Evolutionary conservation across 2,888 invertebrate species (phyloP).

Genomic region (Lapara coniferarum): DNA sequence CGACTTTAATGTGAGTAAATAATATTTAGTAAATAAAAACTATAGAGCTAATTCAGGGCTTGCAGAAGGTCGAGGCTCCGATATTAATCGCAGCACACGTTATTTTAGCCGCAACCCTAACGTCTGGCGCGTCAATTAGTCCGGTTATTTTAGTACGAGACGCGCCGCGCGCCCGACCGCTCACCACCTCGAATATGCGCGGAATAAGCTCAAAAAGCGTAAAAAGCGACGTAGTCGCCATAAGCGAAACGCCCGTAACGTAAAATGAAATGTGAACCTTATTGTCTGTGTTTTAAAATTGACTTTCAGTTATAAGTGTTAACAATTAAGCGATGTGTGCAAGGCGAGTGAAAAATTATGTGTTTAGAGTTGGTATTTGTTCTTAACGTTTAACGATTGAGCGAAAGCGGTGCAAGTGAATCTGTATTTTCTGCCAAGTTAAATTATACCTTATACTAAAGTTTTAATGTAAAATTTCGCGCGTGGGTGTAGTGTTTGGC

Average conservation of each 20-base stretch:
- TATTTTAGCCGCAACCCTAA: slow-evolving; percentile 72
- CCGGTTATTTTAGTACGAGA: slow-evolving; percentile 72
- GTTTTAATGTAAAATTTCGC: neutral
- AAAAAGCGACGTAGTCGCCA: slow-evolving; percentile 35
- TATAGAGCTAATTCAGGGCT: slow-evolving; percentile 33
- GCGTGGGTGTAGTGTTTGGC: neutral
- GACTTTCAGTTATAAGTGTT: neutral
- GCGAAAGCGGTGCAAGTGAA: neutral
- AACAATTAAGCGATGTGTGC: neutral
- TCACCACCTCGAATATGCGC: slow-evolving; percentile 50
- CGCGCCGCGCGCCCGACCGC: slow-evolving; percentile 54
- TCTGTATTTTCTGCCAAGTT: neutral
- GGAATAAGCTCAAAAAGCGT: slow-evolving; percentile 54
- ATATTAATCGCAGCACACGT: slow-evolving; percentile 52
- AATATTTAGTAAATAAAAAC: slow-evolving; percentile 6
- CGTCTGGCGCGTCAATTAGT: slow-evolving; percentile 72
- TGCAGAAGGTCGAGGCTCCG: slow-evolving; percentile 45
- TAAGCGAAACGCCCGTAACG: slow-evolving; percentile 14
- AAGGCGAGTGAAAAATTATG: neutral
- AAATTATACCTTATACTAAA: neutral
- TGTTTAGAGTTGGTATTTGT: neutral
- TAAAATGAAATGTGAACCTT: slow-evolving; percentile 13
- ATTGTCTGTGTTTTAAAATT: neutral
- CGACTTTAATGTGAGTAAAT: too few relatives aligned
- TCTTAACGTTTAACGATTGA: neutral